Evolutionary conservation across 2,113 vertebrate species (phyloP).

Genomic region (Daboia siamensis): DNA sequence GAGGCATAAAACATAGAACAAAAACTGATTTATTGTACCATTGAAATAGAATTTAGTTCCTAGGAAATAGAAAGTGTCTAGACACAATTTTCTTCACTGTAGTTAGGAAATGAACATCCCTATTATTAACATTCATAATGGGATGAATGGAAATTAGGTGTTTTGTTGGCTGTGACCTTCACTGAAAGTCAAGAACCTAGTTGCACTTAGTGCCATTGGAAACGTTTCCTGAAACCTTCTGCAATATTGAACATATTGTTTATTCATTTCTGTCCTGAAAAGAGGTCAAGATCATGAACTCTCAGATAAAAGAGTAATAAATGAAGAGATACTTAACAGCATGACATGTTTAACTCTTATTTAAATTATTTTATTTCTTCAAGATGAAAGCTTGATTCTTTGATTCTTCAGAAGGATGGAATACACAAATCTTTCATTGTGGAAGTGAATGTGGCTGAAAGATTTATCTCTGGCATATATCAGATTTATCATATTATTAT

Average conservation of each 20-base stretch:
- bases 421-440: constrained; percentile 5
- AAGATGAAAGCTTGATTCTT: not conserved
- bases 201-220: not conserved
- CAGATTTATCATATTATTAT: constrained; percentile 17
- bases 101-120: not conserved
- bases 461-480: constrained; percentile 12
- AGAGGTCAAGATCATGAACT: not conserved
- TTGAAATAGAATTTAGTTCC: not conserved
- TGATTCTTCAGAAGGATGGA: not conserved
- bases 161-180: not conserved
- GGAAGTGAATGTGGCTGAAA: not conserved
- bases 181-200: not conserved
- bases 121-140: not conserved
- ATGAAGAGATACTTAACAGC: not conserved
- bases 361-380: not conserved
- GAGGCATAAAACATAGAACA: not conserved
- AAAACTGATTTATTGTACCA: not conserved
- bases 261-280: constrained; percentile 11
- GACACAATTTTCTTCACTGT: not conserved
- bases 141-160: not conserved
- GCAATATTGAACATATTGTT: not conserved
- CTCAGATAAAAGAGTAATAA: not conserved
- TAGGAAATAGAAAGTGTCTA: not conserved
- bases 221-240: not conserved
- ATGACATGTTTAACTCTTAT: not conserved